Conservation (phyloP, 2,113 vertebrate species). For the Actinemys pallida region DNA sequence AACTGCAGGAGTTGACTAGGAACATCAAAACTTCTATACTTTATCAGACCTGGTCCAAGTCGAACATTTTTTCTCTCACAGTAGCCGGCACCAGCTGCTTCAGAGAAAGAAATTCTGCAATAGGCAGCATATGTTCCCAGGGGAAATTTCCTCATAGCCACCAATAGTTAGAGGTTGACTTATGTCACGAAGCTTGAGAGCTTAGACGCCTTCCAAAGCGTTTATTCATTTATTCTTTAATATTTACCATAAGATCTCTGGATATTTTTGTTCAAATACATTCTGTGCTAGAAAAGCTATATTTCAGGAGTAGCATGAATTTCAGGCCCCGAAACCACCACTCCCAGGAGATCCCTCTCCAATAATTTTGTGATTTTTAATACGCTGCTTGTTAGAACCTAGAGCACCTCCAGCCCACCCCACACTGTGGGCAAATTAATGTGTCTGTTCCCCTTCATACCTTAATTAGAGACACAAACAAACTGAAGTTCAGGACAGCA, state of each 20-base stretch:
- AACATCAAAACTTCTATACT: not conserved
- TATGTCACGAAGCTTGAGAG: slow-evolving; percentile 13
- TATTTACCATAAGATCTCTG: slow-evolving; percentile 30
- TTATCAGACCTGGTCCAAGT: not conserved
- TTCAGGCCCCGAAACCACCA: not conserved
- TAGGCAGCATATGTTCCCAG: not conserved
- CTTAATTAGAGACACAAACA: not conserved
- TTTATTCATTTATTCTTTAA: slow-evolving; percentile 49
- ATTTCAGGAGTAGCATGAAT: slow-evolving; percentile 33
- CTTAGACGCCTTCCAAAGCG: slow-evolving; percentile 12
- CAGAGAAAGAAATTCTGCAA: slow-evolving; percentile 40
- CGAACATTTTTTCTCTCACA: not conserved
- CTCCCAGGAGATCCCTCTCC: slow-evolving; percentile 20
- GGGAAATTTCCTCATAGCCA: slow-evolving; percentile 11
- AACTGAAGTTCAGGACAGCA: not conserved
- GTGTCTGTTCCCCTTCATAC: not conserved
- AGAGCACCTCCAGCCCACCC: not conserved
- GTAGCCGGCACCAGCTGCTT: not conserved
- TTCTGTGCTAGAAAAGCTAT: slow-evolving; percentile 11
- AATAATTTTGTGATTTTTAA: not conserved
- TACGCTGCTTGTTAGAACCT: not conserved
- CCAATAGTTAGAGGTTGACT: slow-evolving; percentile 16
- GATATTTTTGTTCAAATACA: slow-evolving; percentile 46
- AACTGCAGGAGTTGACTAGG: not conserved
- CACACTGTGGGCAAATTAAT: not conserved